Percentiles rank a stretch among this genome's conserved stretches.
Evolutionary conservation across 2,888 invertebrate species (phyloP).

Genomic region (Lasioglossum lativentre): DNA sequence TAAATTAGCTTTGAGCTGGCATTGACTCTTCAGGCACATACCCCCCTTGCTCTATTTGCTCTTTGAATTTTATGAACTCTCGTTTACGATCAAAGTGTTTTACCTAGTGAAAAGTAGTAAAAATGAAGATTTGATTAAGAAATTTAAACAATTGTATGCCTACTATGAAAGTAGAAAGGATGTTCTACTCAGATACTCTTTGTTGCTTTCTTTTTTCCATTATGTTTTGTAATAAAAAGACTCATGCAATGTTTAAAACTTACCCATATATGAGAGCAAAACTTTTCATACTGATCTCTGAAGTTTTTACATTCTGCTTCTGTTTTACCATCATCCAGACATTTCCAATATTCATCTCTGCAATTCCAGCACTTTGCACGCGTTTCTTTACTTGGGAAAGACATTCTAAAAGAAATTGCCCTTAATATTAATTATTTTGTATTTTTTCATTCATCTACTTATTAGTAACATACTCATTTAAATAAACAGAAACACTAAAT

Average conservation of each 20-base stretch:
- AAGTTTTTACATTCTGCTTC: slow-evolving; percentile 90
- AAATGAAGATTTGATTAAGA: slow-evolving; percentile 40
- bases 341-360: slow-evolving; percentile 95
- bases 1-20: slow-evolving; percentile 63
- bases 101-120: slow-evolving; percentile 85
- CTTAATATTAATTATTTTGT: background rate
- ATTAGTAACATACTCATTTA: background rate
- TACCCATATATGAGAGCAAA: slow-evolving; percentile 94
- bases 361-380: slow-evolving; percentile 93
- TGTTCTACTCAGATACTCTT: background rate
- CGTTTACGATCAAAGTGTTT: slow-evolving; percentile 97
- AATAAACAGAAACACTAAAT: background rate
- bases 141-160: background rate
- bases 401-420: slow-evolving; percentile 86
- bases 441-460: background rate
- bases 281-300: slow-evolving; percentile 90
- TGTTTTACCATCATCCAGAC: slow-evolving; percentile 90
- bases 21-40: slow-evolving; percentile 89
- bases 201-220: background rate
- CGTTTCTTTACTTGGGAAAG: slow-evolving; percentile 92
- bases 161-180: slow-evolving; percentile 2
- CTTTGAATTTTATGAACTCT: slow-evolving; percentile 94
- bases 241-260: slow-evolving; percentile 64
- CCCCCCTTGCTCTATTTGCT: slow-evolving; percentile 93
- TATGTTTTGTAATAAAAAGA: background rate